Percentiles rank a stretch among this genome's conserved stretches.
Evolutionary conservation across 2,888 invertebrate genomes (phyloP).

Genomic region (Ophioninae sp.): DNA sequence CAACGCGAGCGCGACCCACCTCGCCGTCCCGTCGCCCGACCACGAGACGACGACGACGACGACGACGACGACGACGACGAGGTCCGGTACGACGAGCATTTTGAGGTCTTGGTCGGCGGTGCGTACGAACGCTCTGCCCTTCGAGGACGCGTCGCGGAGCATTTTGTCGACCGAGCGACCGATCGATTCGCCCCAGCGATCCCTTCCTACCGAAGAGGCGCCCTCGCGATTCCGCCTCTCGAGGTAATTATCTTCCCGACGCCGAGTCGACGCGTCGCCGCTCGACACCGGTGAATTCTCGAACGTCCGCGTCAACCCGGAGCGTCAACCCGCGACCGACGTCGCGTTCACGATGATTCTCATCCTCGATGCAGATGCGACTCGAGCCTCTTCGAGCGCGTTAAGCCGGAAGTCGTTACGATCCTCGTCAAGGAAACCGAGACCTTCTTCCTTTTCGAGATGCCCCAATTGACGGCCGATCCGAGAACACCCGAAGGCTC

Average conservation of each 20-base stretch:
- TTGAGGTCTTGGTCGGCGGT: slow-evolving; percentile 60
- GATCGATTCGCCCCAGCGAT: slow-evolving; percentile 19
- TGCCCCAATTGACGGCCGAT: slow-evolving; percentile 85
- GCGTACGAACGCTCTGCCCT: slow-evolving; percentile 49
- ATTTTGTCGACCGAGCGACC: slow-evolving; percentile 64
- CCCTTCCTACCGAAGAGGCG: slow-evolving; percentile 63
- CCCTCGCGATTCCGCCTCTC: slow-evolving; percentile 74
- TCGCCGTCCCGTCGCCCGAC: slow-evolving; percentile 52
- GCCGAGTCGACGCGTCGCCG: no score
- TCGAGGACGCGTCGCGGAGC: slow-evolving; percentile 67
- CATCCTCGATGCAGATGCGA: slow-evolving; percentile 53
- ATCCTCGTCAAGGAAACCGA: slow-evolving; percentile 87
- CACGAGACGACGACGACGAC: no score
- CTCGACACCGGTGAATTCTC: background rate
- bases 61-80: no score
- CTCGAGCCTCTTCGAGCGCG: slow-evolving; percentile 45
- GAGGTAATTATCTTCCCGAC: slow-evolving; percentile 64
- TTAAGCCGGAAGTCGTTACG: slow-evolving; percentile 83
- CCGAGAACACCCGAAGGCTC: slow-evolving; percentile 84
- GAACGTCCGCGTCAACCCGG: background rate
- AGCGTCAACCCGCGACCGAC: no score
- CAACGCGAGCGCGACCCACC: slow-evolving; percentile 49
- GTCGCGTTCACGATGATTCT: background rate
- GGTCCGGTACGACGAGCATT: slow-evolving; percentile 49
- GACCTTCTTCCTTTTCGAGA: slow-evolving; percentile 85